Evolutionary conservation across 2,888 invertebrate genomes (phyloP), one percentile per base, ranked within the genome.

Genomic region (Parnassius smintheus): DNA sequence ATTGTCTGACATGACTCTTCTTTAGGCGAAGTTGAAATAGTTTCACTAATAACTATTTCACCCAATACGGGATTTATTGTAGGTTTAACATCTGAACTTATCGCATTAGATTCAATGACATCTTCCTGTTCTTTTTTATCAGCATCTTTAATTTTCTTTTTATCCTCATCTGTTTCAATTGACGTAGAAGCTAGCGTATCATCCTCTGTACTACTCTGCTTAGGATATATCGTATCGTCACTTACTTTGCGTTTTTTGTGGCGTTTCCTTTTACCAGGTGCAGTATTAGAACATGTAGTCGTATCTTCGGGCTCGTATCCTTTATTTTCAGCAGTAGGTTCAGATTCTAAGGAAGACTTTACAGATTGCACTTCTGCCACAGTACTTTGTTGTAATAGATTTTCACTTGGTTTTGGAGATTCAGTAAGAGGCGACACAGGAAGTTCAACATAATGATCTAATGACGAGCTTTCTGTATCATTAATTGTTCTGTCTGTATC

Each of bases 231-330:
- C 10, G 91, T 90, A 58, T 83, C 85, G 73, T 91, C 90, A 67
- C 89, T 91, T 2, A 77, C 73, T 65, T 84, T 88, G 12, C 81
- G 84, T 86, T 77, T 91, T 78, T 77, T 93, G 66, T 83, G 92
- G 90, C 81, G 94, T 92, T 73, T 94, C 92, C 72, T 94, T 65
- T 81, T 85, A 35, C 83, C 82, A 10, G 81, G 74, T 48, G 75
- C 71, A 46, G 68, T 59, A 9, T 75, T 67, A 64, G 73, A 76
- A 42, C 75, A 91, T 25, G 93, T 85, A 1, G 94, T 93, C 66
- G 94, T 88, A 68, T 94, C 93, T 74, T 95, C 96, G 10, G 95
- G 93, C 77, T 96, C 96, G 75, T 96, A 96, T n/a, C 95, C 96
- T 66, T 91, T 91, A 75, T 94, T 94, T 78, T 92, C 92, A 54